Conservation (phyloP, 35 echinoderm and acorn worm genomes). For the Antedon bifida region DNA sequence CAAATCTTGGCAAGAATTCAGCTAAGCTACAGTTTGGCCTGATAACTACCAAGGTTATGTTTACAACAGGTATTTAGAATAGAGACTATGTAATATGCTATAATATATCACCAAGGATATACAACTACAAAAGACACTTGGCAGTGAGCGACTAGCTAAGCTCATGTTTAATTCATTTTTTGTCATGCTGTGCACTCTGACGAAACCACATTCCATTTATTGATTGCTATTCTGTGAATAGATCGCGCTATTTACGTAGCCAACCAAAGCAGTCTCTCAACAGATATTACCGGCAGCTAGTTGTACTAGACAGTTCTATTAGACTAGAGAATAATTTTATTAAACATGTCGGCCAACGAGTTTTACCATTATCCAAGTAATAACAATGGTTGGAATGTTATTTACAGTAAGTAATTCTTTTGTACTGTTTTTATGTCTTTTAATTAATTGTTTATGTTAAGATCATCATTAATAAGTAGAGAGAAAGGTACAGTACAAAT, state of each 20-base stretch:
- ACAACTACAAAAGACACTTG: neutral
- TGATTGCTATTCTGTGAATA: neutral
- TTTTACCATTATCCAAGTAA: neutral
- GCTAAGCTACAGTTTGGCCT: too few relatives aligned
- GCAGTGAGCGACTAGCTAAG: neutral
- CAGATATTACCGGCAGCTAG: neutral
- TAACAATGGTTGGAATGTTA: neutral
- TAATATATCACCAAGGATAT: too few relatives aligned
- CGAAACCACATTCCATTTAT: neutral
- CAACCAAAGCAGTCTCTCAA: neutral
- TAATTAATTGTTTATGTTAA: too few relatives aligned
- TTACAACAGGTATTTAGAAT: too few relatives aligned
- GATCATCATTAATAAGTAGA: too few relatives aligned
- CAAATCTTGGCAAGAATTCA: too few relatives aligned
- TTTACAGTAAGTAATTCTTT: neutral
- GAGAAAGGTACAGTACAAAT: too few relatives aligned
- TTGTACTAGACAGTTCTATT: neutral
- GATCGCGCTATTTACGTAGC: neutral
- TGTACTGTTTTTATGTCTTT: too few relatives aligned
- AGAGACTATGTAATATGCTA: too few relatives aligned
- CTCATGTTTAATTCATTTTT: neutral
- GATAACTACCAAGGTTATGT: too few relatives aligned
- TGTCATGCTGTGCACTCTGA: neutral
- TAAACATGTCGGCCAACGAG: neutral
- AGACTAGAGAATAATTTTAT: neutral